Evolutionary conservation across 2,888 invertebrate genomes (phyloP), one percentile per base, ranked within the genome.

Genomic region (Tineola bisselliella): DNA sequence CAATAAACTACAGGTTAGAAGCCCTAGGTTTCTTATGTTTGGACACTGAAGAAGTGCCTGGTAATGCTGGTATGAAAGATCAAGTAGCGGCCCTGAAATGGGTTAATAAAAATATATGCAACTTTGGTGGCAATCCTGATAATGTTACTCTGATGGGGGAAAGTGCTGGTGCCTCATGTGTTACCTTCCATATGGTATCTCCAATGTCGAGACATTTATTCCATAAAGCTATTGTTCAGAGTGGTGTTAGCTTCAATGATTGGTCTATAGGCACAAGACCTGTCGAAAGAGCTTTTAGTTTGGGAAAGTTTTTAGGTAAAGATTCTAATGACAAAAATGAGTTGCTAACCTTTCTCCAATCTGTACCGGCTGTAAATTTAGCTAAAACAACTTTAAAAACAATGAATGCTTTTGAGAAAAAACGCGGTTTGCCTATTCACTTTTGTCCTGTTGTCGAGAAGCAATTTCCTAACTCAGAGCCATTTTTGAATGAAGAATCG

Each of bases 121-220:
- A 70, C 11, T 81, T 81, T 62, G 81, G 81, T 8, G 81, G 81
- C 0, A 75, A 81, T 59, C 69, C 74, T 1, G 66, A 76, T 5
- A 77, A 79, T 63, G 69, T 83, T 19, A 83, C 84, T 0, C 64
- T 87, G 61, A 78, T 82, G 62, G 87, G 86, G 0, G 79, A 83
- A 63, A 82, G 84, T 64, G 78, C 84, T 5, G 88, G 88, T 5
- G 75, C 73, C 0, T 70, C 70, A 0, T 73, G 79, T 10, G 79
- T 78, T 0, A 81, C 79, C 0, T 75, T 73, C 60, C 80, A 86
- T 44, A 69, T 86, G 71, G 62, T 84, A 10, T 83, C 84, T 1
- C 78, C 80, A 0, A 74, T 80, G 73, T 81, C 86, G 0, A 66
- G 67, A 67, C 81, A 79, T 10, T 65, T 86, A 18, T 84, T 84